Conservation (phyloP, 2,888 invertebrate genomes). For the Hypomecis punctinalis region DNA sequence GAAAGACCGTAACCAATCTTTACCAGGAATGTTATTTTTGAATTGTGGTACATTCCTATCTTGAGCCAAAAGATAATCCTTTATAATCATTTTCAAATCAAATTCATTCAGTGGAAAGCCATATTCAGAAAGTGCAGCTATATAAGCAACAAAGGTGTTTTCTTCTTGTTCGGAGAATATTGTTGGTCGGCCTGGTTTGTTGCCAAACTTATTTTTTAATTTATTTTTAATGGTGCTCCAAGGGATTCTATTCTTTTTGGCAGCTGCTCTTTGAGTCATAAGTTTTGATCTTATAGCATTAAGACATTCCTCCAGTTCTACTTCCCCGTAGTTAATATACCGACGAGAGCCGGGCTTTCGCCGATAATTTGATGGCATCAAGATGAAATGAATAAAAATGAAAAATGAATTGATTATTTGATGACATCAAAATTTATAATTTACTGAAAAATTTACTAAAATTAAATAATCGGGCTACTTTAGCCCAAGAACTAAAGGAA, state of each 20-base stretch:
- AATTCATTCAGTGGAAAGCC: slow-evolving; percentile 34
- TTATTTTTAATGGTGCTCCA: slow-evolving; percentile 30
- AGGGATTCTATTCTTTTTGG: slow-evolving; percentile 5
- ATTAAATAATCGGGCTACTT: slow-evolving; percentile 6
- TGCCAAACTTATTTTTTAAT: slow-evolving; percentile 16
- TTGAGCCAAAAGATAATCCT: slow-evolving; percentile 7
- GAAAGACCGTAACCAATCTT: slow-evolving; percentile 9
- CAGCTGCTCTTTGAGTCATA: slow-evolving; percentile 27
- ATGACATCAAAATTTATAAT: neutral
- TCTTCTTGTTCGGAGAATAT: slow-evolving; percentile 21
- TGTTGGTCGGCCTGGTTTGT: slow-evolving; percentile 30
- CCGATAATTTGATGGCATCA: slow-evolving; percentile 2
- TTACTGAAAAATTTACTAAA: neutral
- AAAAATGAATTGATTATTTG: too few relatives aligned
- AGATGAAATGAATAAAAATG: too few relatives aligned
- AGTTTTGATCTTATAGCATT: slow-evolving; percentile 18
- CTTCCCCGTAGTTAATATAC: slow-evolving; percentile 19
- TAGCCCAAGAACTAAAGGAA: neutral
- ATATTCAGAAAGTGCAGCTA: slow-evolving; percentile 31
- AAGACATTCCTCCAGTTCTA: slow-evolving; percentile 20
- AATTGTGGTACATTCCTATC: slow-evolving; percentile 10
- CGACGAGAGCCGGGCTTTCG: slow-evolving; percentile 20
- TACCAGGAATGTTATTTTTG: slow-evolving; percentile 12
- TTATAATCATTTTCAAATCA: slow-evolving; percentile 26
- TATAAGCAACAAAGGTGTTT: slow-evolving; percentile 15